These are phyloP conservation scores for Nesogale talazaci DNA, from an alignment of 2,113 vertebrate species.

Conservation along the genomic window DNA sequence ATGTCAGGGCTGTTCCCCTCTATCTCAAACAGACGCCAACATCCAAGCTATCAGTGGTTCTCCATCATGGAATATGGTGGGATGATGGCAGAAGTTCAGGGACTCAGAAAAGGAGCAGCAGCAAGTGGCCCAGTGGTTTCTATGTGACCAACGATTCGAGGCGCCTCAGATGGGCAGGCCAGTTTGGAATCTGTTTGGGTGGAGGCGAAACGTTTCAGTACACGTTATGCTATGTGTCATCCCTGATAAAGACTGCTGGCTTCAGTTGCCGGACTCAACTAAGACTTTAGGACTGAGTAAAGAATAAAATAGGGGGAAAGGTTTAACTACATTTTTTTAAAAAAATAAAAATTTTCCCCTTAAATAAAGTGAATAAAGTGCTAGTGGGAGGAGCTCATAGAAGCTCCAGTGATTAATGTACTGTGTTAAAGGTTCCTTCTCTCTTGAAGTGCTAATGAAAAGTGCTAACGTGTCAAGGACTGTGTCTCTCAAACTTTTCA, in stretches of 20 bases:
- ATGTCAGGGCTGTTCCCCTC: not conserved
- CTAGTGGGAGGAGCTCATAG: conserved; percentile 74
- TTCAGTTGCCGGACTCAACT: not conserved
- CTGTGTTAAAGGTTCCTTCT: not conserved
- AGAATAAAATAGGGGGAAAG: not conserved
- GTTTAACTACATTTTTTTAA: not conserved
- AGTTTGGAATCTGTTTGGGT: not conserved
- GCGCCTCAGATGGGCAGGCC: not conserved
- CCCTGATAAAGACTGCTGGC: not conserved
- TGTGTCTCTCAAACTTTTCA: not conserved
- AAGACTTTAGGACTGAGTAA: conserved; percentile 46
- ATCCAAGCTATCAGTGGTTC: not conserved
- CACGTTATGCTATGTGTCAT: not conserved
- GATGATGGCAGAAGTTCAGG: not conserved
- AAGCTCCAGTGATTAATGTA: not conserved
- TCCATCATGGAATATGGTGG: not conserved
- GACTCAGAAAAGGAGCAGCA: not conserved
- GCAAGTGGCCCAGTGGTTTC: not conserved
- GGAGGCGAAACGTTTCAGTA: not conserved
- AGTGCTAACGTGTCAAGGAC: not conserved
- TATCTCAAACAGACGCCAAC: not conserved
- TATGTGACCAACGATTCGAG: not conserved
- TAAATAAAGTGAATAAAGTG: conserved; percentile 76
- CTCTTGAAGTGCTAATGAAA: conserved; percentile 23
- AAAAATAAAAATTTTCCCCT: not conserved